Evolutionary conservation across 2,888 invertebrate species (phyloP).

Genomic region (Glaucopsyche alexis): DNA sequence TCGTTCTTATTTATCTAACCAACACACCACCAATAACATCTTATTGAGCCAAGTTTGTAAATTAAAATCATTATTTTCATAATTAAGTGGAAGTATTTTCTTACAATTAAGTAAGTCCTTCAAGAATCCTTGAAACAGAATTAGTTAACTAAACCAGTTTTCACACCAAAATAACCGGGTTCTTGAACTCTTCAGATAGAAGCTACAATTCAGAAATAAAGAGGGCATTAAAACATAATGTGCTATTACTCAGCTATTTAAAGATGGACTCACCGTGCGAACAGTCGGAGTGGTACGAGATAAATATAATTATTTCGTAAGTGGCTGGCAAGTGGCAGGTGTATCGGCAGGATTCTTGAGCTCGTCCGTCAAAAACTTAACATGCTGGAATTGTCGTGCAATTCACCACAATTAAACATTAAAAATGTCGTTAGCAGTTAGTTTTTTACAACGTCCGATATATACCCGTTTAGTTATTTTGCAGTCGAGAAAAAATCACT

Average conservation of each 20-base stretch:
- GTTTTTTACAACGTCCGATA: slow-evolving; percentile 33
- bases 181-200: slow-evolving; percentile 16
- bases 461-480: neutral
- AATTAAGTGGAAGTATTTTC: neutral
- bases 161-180: neutral
- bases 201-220: slow-evolving; percentile 23
- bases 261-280: slow-evolving; percentile 18
- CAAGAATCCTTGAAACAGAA: neutral
- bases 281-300: slow-evolving; percentile 24
- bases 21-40: neutral
- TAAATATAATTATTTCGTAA: slow-evolving; percentile 44
- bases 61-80: neutral
- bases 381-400: slow-evolving; percentile 50
- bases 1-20: neutral
- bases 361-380: slow-evolving; percentile 61
- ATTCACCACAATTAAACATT: slow-evolving; percentile 61
- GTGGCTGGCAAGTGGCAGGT: slow-evolving; percentile 50
- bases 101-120: neutral
- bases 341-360: slow-evolving; percentile 57
- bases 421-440: slow-evolving; percentile 60
- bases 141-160: neutral
- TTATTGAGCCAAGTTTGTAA: neutral
- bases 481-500: slow-evolving; percentile 26
- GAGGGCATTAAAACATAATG: slow-evolving; percentile 26
- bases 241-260: slow-evolving; percentile 15